Evolutionary conservation across 2,797 vertebrate species (phyloP), one percentile per base, ranked within the genome.

Genomic region (Phrynocephalus guinanensis): DNA sequence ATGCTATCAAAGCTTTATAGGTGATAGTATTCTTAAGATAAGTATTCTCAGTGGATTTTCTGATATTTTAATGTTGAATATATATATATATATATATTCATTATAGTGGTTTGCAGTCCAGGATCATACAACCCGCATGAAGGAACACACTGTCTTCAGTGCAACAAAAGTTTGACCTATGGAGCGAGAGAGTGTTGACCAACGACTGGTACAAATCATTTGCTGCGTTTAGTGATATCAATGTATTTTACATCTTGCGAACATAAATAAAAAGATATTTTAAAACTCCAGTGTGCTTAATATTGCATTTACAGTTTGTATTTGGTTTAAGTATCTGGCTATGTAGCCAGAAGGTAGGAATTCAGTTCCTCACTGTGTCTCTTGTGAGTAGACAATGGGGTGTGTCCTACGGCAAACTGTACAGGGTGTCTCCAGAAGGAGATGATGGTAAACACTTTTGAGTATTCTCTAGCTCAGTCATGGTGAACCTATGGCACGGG

Each of bases 41-140:
- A 63, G 60, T 76, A 76, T 5, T 72, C 24, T 16, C 38, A n/a
- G 70, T 83, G 73, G 5, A 56, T 38, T 70, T 52, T 44, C 60
- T 83, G 60, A 28, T 28, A 72, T 76, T 79, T 52, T 52, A 50
- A 82, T 84, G 13, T 79, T 70, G 28, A 56, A 56, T 56, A 56
- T 6, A 13, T 22, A 2, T 73, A 66, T 90, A 38, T 44, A 44
- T 44, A 44, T 44, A 44, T 44, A 44, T 86, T 86, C 6, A 79
- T 33, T 89, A 22, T 88, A 95, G 93, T 94, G 88, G 83, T 92
- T 90, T 95, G 95, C 92, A 95, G 92, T 68, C 95, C 94, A 79
- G 95, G 95, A 91, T 93, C 94, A 3, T 95, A 93, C 11, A 95
- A 95, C 44, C 94, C 95, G 18, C 92, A 68, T 10, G 87, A 95